These are phyloP conservation scores for Castor canadensis DNA, from an alignment of 2,113 vertebrate species.

Conservation along the genomic window DNA sequence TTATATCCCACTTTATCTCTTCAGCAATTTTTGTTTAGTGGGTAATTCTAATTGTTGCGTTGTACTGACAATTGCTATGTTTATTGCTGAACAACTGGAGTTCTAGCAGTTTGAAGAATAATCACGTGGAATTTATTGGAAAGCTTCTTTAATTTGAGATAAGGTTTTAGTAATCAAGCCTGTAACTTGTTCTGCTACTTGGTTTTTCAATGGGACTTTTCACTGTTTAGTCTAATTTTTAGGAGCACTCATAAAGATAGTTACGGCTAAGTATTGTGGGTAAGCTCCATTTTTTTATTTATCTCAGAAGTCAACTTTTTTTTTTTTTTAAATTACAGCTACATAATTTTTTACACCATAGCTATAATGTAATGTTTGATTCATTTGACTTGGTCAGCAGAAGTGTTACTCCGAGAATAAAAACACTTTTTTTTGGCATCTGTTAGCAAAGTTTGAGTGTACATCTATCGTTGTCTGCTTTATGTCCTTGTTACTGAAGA, in stretches of 20 bases:
- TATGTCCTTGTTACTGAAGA: constrained; percentile 71
- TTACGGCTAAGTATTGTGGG: constrained; percentile 65
- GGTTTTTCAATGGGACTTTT: constrained; percentile 61
- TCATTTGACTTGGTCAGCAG: constrained; percentile 82
- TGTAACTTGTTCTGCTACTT: constrained; percentile 31
- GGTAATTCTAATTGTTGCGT: constrained; percentile 44
- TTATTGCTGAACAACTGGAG: constrained; percentile 30
- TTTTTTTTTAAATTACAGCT: constrained; percentile 69
- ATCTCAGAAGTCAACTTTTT: constrained; percentile 65
- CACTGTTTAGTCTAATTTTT: constrained; percentile 66
- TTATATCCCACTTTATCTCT: constrained; percentile 7
- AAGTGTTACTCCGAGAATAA: constrained; percentile 73
- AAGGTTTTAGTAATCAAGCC: constrained; percentile 46
- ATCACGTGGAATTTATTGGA: constrained; percentile 51
- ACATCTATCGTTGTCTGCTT: constrained; percentile 78
- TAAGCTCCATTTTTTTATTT: constrained; percentile 72
- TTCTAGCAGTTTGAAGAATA: constrained; percentile 30
- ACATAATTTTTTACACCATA: constrained; percentile 81
- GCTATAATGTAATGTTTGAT: constrained; percentile 79
- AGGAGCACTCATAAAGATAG: constrained; percentile 68
- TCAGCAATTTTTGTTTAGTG: constrained; percentile 36
- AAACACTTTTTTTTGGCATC: constrained; percentile 66
- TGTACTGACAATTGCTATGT: background rate
- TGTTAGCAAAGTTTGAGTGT: constrained; percentile 61
- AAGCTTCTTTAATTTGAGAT: constrained; percentile 52